Evolutionary conservation across 2,888 invertebrate genomes (phyloP).

Genomic region (Rhamphomyia laevipes): DNA sequence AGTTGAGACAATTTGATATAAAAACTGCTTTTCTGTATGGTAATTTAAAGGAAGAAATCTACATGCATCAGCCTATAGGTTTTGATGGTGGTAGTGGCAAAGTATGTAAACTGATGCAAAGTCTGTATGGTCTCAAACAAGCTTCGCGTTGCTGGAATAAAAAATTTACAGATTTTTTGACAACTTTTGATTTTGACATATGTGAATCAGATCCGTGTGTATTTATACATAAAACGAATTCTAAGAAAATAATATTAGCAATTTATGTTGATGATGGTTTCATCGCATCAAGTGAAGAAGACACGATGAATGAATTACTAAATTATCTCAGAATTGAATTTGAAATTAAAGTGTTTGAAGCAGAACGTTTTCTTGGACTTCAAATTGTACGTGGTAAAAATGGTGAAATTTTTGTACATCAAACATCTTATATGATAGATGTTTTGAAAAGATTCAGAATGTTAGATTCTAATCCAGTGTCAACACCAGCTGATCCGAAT

Average conservation of each 20-base stretch:
- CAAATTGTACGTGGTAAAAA: slow-evolving; percentile 1
- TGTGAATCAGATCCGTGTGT: background rate
- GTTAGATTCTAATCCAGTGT: background rate
- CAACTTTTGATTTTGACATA: background rate
- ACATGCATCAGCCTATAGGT: background rate
- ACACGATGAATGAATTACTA: background rate
- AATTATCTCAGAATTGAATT: background rate
- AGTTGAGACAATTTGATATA: slow-evolving; percentile 4
- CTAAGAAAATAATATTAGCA: slow-evolving; percentile 20
- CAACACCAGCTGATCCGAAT: background rate
- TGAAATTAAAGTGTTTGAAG: slow-evolving; percentile 37
- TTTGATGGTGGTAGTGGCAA: slow-evolving; percentile 5
- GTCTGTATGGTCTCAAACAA: slow-evolving; percentile 13
- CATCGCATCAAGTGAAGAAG: background rate
- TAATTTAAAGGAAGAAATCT: slow-evolving; percentile 1
- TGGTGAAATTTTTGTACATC: background rate
- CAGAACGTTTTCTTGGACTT: slow-evolving; percentile 20
- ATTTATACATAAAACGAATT: background rate
- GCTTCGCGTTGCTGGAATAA: slow-evolving; percentile 12
- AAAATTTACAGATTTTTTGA: slow-evolving; percentile 12
- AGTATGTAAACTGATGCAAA: slow-evolving; percentile 8
- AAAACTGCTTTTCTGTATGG: slow-evolving; percentile 3
- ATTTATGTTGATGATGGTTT: slow-evolving; percentile 17
- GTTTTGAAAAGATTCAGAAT: background rate
- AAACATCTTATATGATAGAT: background rate